A percentile compares a stretch with the other conserved stretches of the same genome.
Conservation (phyloP, 2,888 invertebrate genomes). For the Patella caerulea region DNA sequence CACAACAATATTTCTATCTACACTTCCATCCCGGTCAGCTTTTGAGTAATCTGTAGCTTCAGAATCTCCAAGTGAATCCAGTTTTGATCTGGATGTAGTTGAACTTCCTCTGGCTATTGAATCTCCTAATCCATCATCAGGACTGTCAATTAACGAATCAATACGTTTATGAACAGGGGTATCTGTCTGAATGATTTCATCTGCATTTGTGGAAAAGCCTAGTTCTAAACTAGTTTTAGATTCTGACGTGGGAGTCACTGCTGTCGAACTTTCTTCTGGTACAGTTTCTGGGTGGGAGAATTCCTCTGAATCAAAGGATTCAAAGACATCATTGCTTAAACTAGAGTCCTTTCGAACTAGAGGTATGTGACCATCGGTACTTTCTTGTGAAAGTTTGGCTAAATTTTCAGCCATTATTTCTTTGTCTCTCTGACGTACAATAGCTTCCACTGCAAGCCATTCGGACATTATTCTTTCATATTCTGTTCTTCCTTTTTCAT, state of each 20-base stretch:
- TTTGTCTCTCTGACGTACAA: slow-evolving; percentile 76
- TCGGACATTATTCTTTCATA: slow-evolving; percentile 95
- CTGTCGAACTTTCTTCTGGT: slow-evolving; percentile 62
- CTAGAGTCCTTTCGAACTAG: slow-evolving; percentile 71
- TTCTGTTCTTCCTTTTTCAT: slow-evolving; percentile 76
- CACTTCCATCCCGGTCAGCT: slow-evolving; percentile 49
- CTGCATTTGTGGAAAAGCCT: slow-evolving; percentile 35
- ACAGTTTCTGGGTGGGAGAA: slow-evolving; percentile 62
- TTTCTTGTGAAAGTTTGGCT: slow-evolving; percentile 85
- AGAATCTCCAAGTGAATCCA: slow-evolving; percentile 60
- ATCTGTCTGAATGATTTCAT: slow-evolving; percentile 51
- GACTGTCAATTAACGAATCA: slow-evolving; percentile 56
- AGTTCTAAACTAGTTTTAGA: slow-evolving; percentile 60
- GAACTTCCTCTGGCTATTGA: slow-evolving; percentile 63
- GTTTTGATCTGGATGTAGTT: slow-evolving; percentile 51
- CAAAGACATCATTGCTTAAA: slow-evolving; percentile 74
- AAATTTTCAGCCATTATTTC: slow-evolving; percentile 85
- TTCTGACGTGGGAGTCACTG: slow-evolving; percentile 62
- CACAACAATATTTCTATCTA: slow-evolving; percentile 59
- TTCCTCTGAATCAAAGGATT: slow-evolving; percentile 68
- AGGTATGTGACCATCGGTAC: slow-evolving; percentile 67
- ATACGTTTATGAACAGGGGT: slow-evolving; percentile 24
- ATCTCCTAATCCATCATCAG: slow-evolving; percentile 69
- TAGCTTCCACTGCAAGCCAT: slow-evolving; percentile 95
- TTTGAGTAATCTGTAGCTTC: slow-evolving; percentile 57